Evolutionary conservation across 2,113 vertebrate genomes (phyloP), one percentile per base, ranked within the genome.

Genomic region (Zosterops japonicus): DNA sequence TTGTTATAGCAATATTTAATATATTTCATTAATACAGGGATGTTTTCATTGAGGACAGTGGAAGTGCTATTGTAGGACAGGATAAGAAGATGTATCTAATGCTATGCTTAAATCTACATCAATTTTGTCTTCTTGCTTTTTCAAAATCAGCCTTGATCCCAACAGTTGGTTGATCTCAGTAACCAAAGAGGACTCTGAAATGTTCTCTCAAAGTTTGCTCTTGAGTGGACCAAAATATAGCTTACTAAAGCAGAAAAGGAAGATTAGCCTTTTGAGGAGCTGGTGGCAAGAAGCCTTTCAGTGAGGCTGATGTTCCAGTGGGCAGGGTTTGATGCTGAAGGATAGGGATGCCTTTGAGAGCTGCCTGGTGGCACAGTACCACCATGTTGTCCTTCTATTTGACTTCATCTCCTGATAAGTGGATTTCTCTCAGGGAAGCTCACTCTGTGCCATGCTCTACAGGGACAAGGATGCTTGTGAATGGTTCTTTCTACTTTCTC

Each of bases 1-100:
- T 92, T 93, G 56, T 67, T 70, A 49, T 7, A 75, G 52, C 47
- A 88, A 71, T 92, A 77, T 86, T 94, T 86, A 92, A 83, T 80
- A 8, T 24, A 61, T 93, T 90, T 87, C 60, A 81, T 90, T 94
- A 92, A 89, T 86, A 74, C 31, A 56, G 52, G 67, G 50, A 39
- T 56, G 33, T 77, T 94, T 90, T 75, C 68, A 93, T 71, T 36
- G 56, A 88, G 59, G 75, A 91, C 67, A 88, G 71, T 65, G 28
- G 46, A 80, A 91, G 92, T 67, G 70, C 84, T 91, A 0, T 63
- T 68, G 47, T 28, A 61, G 41, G 31, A 8, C 47, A 83, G 47
- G 35, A 64, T 55, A 67, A 78, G 84, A 86, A 67, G 39, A 39
- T 10, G 1, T 33, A 23, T 65, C 29, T 83, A 14, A 14, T 79